Base-by-base conservation (phyloP, 2,797 vertebrate genomes). In the Apodemus agrarius region DNA sequence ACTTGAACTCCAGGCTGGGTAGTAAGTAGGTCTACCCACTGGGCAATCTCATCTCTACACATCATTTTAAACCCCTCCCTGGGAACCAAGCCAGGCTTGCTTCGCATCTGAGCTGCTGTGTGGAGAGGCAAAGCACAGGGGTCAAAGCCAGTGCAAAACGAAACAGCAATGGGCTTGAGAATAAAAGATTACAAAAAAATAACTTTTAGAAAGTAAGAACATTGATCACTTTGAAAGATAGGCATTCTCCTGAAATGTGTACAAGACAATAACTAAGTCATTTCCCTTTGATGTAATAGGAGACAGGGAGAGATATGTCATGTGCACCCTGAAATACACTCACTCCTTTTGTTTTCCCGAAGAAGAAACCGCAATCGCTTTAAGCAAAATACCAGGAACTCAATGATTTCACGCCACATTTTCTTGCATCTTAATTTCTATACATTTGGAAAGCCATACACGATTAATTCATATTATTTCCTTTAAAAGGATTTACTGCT, bases 141-240 rank as follows among this genome's bases (percentile, higher is more conserved):
- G 72, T 82, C 78, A 54, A 83, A 84, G 49, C 3, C 22, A 52
- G 40, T 81, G 5, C 40, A 79, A 94, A 76, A 89, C 65, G 10
- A 91, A 93, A 72, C 40, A 12, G 14, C 46, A 54, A 3, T 72
- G 21, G 16, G 4, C 37, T 0, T 3, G 31, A 52, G 59, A 22
- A 79, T 61, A 91, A 17, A 40, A 52, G 21, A 2, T 78, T 74
- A 72, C 10, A 43, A 85, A 94, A 94, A 88, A 40, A n/a, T 63
- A 76, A 89, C 80, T 95, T 95, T 31, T 59, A 22, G 13, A 86
- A 96, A 78, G 31, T 43, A 93, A 69, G 22, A 24, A 63, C 21
- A 8, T 67, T 79, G 63, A 89, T 31, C n/a, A 79, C 34, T 76
- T 72, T 90, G 86, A 91, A 61, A 43, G 59, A n/a, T n/a, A 88